phyloP scores from a whole-genome alignment of 2,113 vertebrate species.

The Hylia prasina region DNA sequence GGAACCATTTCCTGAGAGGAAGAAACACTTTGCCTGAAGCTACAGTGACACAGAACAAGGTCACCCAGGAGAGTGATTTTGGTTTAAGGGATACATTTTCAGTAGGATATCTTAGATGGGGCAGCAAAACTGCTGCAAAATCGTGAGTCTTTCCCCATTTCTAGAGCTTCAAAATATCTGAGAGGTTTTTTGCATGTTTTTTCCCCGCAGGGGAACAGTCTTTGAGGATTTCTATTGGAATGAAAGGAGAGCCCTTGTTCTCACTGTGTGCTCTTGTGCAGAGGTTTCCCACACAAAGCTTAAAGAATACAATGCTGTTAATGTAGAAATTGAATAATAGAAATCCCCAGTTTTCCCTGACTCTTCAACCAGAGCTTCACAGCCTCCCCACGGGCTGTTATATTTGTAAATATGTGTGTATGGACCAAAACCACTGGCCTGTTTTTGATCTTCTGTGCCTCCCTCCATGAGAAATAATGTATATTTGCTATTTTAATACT shows the following conservation, averaged over 20 bases:
- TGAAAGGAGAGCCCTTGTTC: neutral
- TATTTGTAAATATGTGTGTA: neutral
- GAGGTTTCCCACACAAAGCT: neutral
- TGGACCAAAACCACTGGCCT: neutral
- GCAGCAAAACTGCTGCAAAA: neutral
- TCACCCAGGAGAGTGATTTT: neutral
- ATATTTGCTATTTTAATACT: neutral
- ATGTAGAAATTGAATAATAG: neutral
- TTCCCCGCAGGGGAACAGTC: neutral
- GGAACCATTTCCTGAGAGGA: neutral
- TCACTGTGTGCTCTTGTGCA: neutral
- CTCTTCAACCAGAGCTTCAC: neutral
- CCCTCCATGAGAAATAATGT: neutral
- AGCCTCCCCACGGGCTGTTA: neutral
- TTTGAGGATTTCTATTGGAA: neutral
- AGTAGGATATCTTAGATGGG: neutral
- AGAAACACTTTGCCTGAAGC: neutral
- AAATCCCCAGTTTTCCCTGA: neutral
- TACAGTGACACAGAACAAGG: neutral
- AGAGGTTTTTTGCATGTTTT: neutral
- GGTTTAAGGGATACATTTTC: neutral
- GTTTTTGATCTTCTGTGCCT: neutral
- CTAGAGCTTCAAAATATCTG: neutral
- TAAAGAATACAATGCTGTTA: neutral
- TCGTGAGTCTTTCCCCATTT: neutral